These are phyloP conservation scores for Tylochromis polylepis DNA, from an alignment of 2,113 vertebrate species.

Conservation along the genomic window DNA sequence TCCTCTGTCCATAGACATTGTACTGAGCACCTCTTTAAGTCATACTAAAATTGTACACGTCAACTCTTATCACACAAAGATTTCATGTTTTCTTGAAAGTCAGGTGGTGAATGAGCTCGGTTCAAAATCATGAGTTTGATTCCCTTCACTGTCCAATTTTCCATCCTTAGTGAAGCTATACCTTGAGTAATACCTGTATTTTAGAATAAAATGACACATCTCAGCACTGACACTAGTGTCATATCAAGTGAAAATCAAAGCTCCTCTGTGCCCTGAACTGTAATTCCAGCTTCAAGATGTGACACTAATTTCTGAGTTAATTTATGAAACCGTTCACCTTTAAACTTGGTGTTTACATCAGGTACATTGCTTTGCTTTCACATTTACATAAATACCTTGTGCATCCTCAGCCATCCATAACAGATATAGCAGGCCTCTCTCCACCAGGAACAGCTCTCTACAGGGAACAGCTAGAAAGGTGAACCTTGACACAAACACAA, in stretches of 20 bases:
- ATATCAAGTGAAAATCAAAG: not conserved
- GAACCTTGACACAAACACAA: not conserved
- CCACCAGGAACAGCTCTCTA: not conserved
- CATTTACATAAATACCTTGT: constrained; percentile 17
- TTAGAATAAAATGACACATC: not conserved
- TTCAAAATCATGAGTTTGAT: not conserved
- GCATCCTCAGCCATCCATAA: constrained; percentile 1
- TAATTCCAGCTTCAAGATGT: not conserved
- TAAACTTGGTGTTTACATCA: not conserved
- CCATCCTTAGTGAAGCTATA: not conserved
- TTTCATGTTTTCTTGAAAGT: not conserved
- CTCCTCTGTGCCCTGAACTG: not conserved
- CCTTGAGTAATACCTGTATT: not conserved
- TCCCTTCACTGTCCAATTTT: not conserved
- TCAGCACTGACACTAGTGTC: not conserved
- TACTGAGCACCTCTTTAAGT: not conserved
- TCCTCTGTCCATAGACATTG: not conserved
- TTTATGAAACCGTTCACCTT: constrained; percentile 1
- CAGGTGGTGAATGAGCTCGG: not conserved
- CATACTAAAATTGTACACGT: not conserved
- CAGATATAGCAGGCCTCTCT: constrained; percentile 11
- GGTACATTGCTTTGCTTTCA: not conserved
- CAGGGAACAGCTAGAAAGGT: not conserved
- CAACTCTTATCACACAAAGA: not conserved
- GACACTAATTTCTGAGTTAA: not conserved